phyloP scores from a whole-genome alignment of 30 jellyfish, hydroid and myxozoan genomes.

The Aurelia aurita complex sp. Pacific region DNA sequence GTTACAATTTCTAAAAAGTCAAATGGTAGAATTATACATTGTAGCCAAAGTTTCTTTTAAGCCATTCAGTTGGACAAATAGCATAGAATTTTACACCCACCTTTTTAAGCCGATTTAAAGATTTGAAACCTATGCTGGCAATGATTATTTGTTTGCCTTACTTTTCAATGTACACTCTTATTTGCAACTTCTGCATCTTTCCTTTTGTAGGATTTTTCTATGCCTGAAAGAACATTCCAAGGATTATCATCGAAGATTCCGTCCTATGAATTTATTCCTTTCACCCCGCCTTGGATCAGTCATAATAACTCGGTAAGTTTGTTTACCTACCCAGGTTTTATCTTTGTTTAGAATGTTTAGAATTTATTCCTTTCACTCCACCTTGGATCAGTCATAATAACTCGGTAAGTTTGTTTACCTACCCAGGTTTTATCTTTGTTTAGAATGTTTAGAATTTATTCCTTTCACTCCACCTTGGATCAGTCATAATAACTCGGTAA shows the following conservation, averaged over 20 bases:
- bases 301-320: slow-evolving; percentile 82
- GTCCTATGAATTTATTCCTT: slow-evolving; percentile 78
- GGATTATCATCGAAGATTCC: slow-evolving; percentile 87
- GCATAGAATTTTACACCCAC: no score
- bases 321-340: no score
- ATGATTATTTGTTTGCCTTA: no score
- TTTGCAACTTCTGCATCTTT: background rate
- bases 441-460: slow-evolving; percentile 56
- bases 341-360: background rate
- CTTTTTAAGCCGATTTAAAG: no score
- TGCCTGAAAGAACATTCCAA: slow-evolving; percentile 54
- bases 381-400: slow-evolving; percentile 89
- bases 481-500: slow-evolving; percentile 83
- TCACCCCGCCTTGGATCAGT: slow-evolving; percentile 94
- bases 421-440: no score
- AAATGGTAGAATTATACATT: no score
- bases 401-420: slow-evolving; percentile 62
- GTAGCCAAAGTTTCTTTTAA: no score
- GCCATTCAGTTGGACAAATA: no score
- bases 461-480: slow-evolving; percentile 93
- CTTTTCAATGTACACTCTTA: no score
- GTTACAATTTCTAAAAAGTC: no score
- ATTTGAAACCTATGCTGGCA: no score
- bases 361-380: slow-evolving; percentile 79
- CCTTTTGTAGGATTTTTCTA: slow-evolving; percentile 54